Percentiles rank a stretch among this genome's conserved stretches.
These are phyloP conservation scores for Platerodrilus igneus DNA, from an alignment of 2,888 invertebrate species.

Conservation along the genomic window DNA sequence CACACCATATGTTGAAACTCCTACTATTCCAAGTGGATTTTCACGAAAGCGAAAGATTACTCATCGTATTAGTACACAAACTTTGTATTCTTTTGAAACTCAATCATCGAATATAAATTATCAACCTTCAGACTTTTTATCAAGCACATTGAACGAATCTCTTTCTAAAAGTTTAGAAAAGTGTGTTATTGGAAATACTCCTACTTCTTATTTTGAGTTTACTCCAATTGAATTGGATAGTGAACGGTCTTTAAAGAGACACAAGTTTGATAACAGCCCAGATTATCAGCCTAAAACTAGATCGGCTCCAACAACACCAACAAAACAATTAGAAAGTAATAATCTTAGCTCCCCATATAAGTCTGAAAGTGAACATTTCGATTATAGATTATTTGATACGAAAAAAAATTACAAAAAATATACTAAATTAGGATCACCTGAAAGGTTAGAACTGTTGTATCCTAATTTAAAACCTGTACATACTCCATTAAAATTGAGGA, in stretches of 20 bases:
- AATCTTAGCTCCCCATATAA: conserved; percentile 7
- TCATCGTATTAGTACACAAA: conserved; percentile 4
- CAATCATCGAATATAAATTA: too few relatives aligned
- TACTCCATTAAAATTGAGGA: conserved; percentile 15
- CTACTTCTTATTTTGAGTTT: conserved; percentile 23
- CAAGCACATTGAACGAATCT: conserved; percentile 41
- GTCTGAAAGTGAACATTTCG: conserved; percentile 12
- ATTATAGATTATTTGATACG: conserved; percentile 11
- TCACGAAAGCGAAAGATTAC: conserved; percentile 36
- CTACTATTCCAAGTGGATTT: conserved; percentile 11
- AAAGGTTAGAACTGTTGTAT: conserved; percentile 40
- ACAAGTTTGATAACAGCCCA: conserved; percentile 10
- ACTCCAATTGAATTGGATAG: conserved; percentile 9
- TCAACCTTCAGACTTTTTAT: conserved; percentile 30
- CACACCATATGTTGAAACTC: conserved; percentile 17
- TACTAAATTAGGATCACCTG: conserved; percentile 31
- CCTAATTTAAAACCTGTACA: conserved; percentile 31
- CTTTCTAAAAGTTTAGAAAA: conserved; percentile 37
- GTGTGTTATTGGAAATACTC: conserved; percentile 27
- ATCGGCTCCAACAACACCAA: conserved; percentile 20
- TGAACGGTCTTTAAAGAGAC: conserved; percentile 10
- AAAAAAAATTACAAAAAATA: conserved; percentile 6
- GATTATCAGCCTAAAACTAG: conserved; percentile 15
- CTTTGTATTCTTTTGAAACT: background rate
- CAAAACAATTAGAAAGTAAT: conserved; percentile 10